These are phyloP conservation scores for Montipora cactus DNA, from an alignment of 64 coral and sea anemone genomes.

Conservation along the genomic window DNA sequence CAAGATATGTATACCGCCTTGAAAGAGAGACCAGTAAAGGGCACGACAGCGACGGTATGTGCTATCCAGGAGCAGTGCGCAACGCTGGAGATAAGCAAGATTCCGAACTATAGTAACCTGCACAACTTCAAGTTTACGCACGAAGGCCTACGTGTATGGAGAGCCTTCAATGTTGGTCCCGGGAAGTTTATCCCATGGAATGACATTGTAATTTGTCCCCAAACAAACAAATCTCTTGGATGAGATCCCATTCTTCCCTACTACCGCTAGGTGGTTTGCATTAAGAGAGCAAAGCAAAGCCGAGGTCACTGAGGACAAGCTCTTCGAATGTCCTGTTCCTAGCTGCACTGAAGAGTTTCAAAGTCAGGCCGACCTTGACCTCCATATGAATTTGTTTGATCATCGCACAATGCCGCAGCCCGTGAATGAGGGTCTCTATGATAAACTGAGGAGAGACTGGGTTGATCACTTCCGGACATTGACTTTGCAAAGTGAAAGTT, in stretches of 20 bases:
- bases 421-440: neutral
- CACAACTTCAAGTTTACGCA: constrained; percentile 20
- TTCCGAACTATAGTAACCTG: constrained; percentile 10
- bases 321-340: neutral
- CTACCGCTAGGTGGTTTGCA: neutral
- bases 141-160: constrained; percentile 35
- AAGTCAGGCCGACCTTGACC: neutral
- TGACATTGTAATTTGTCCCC: neutral
- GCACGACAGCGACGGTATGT: constrained; percentile 33
- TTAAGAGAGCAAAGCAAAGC: neutral
- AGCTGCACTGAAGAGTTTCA: constrained; percentile 10
- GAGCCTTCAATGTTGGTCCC: constrained; percentile 21
- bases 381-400: neutral
- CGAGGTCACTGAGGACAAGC: neutral
- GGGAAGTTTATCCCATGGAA: constrained; percentile 46
- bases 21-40: neutral
- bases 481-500: neutral
- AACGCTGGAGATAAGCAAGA: neutral
- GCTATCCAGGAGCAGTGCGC: neutral
- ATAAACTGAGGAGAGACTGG: neutral
- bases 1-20: too few relatives aligned
- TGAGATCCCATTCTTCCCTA: neutral
- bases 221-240: neutral
- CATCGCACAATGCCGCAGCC: neutral
- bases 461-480: neutral